phyloP scores from a whole-genome alignment of 2,797 vertebrate genomes.

The Aeoliscus strigatus region DNA sequence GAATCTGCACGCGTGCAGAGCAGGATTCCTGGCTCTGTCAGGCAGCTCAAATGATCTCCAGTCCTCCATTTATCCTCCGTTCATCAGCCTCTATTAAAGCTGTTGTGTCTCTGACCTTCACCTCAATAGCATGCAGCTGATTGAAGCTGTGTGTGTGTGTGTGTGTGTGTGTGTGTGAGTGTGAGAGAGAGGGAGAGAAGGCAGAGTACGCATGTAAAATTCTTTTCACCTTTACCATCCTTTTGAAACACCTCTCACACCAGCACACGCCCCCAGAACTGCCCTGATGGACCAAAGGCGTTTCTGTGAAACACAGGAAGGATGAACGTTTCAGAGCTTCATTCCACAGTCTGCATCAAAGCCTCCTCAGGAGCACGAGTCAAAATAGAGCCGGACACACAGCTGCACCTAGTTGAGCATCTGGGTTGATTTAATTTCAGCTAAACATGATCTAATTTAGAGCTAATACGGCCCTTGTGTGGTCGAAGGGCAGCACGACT shows the following conservation, averaged over 20 bases:
- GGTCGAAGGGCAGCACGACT: slow-evolving; percentile 38
- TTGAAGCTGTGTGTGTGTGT: slow-evolving; percentile 22
- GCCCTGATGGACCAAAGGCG: slow-evolving; percentile 37
- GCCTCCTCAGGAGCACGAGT: slow-evolving; percentile 46
- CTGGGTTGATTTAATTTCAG: slow-evolving; percentile 63
- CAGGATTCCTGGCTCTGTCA: slow-evolving; percentile 19
- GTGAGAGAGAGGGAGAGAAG: slow-evolving; percentile 1
- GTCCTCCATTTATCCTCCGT: slow-evolving; percentile 19
- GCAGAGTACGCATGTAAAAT: slow-evolving; percentile 16
- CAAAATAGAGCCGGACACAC: slow-evolving; percentile 63
- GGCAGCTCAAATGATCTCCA: slow-evolving; percentile 35
- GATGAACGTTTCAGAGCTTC: slow-evolving; percentile 37
- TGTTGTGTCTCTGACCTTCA: slow-evolving; percentile 45
- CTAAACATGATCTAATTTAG: slow-evolving; percentile 72
- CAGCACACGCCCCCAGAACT: slow-evolving; percentile 11
- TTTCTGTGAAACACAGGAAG: slow-evolving; percentile 36
- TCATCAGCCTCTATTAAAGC: slow-evolving; percentile 47
- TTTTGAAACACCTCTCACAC: slow-evolving; percentile 28
- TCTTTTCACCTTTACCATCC: slow-evolving; percentile 30
- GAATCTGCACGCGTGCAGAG: slow-evolving; percentile 12
- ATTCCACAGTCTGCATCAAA: slow-evolving; percentile 61
- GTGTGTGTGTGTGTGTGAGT: too few relatives aligned
- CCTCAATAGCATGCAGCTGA: slow-evolving; percentile 34
- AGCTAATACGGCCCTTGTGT: slow-evolving; percentile 62
- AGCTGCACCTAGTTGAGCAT: slow-evolving; percentile 64